Base-by-base conservation (phyloP, 2,797 vertebrate genomes). In the Iguana delicatissima region DNA sequence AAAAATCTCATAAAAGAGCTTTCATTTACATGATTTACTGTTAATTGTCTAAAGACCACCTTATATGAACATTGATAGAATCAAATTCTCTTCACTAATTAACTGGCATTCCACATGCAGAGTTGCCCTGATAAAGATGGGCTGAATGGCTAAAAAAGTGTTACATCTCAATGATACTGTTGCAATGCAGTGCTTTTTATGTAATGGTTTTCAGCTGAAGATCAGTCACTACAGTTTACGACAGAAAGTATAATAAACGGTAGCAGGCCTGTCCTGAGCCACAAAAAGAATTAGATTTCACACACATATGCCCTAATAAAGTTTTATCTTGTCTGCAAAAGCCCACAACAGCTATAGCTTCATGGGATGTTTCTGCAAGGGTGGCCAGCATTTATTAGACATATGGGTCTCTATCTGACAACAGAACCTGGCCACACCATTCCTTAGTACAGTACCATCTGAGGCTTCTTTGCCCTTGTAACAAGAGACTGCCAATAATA, bases 21-120 rank as follows among this genome's bases (percentile, higher is more conserved):
- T 95, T 95, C 92, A 97, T 96, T 94, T 93, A 97, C 95, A 96
- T 74, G 80, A 94, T 95, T 95, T 94, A 94, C 89, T 91, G 38
- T 92, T 67, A 86, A 69, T 38, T 93, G 89, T 96, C 95, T 94
- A 92, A 94, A 95, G 82, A 94, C 73, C 82, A 92, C 74, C 88
- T 95, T 73, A 94, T 82, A 92, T 57, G 0, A 89, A 95, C 89
- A 89, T 93, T 86, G 91, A 94, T 88, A 91, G 85, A 77, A 89
- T 80, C 62, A 55, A 84, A 80, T 18, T 62, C 87, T 90, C 84
- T 64, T 35, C 89, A 42, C 64, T 90, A 73, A 73, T 32, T 67
- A 81, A 72, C n/a, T 35, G 29, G 55, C 13, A 8, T 79, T 77
- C 29, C 82, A 26, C 46, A 87, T 84, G 59, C 24, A 87, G 42